Evolutionary conservation across 1,140 invertebrate genomes (phyloP).

Genomic region (Hypsibius dujardini): DNA sequence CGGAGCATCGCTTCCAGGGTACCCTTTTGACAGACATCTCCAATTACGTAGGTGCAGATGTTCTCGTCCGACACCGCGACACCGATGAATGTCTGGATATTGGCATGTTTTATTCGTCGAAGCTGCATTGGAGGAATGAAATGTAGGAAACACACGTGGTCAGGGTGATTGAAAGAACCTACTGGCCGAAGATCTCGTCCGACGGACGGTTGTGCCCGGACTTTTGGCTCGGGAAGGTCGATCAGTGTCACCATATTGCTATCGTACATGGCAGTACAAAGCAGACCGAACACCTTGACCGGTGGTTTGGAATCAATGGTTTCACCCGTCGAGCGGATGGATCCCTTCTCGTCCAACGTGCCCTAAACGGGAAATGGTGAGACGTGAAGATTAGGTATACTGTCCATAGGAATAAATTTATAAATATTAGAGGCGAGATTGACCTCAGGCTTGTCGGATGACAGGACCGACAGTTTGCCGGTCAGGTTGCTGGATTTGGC

Average conservation of each 20-base stretch:
- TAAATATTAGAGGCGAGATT: background rate
- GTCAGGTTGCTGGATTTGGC: background rate
- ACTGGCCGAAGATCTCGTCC: background rate
- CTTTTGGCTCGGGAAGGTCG: background rate
- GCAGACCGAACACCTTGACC: background rate
- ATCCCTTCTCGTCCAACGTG: background rate
- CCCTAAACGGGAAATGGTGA: background rate
- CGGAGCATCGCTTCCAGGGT: background rate
- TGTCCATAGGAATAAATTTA: background rate
- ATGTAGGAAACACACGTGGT: background rate
- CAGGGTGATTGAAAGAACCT: background rate
- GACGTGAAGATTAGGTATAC: background rate
- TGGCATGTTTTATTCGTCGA: background rate
- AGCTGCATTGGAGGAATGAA: background rate
- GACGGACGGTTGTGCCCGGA: background rate
- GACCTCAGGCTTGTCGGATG: background rate
- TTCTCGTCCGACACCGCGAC: background rate
- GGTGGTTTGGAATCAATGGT: no score
- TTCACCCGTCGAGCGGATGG: no score
- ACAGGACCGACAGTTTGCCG: background rate
- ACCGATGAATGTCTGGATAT: constrained; percentile 4
- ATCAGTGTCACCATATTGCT: background rate
- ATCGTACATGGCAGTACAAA: background rate
- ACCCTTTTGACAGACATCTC: background rate
- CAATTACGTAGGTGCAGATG: background rate